Evolutionary conservation across 2,888 invertebrate species (phyloP).

Genomic region (Matsumyia berberina): DNA sequence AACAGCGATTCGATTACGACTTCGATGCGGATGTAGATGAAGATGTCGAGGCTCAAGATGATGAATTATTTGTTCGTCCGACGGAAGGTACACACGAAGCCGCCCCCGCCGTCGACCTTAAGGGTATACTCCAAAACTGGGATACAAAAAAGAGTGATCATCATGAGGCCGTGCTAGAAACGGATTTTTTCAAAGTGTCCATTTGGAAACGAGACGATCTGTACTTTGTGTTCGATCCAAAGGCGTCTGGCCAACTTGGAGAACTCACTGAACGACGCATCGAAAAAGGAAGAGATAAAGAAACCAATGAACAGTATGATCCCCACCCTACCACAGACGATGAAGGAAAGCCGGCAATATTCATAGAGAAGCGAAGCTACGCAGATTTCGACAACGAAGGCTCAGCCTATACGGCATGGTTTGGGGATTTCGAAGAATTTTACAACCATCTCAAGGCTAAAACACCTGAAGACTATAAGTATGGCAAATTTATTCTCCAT

Average conservation of each 20-base stretch:
- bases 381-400: slow-evolving; percentile 79
- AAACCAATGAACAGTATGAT: too few species aligned
- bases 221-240: slow-evolving; percentile 87
- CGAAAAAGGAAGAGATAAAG: slow-evolving; percentile 78
- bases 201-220: slow-evolving; percentile 86
- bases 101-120: slow-evolving; percentile 30
- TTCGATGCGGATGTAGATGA: slow-evolving; percentile 7
- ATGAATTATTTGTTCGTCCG: slow-evolving; percentile 45
- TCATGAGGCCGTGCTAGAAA: slow-evolving; percentile 69
- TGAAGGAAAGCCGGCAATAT: too few species aligned
- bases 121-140: slow-evolving; percentile 57
- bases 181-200: slow-evolving; percentile 80
- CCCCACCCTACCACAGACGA: too few species aligned
- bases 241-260: slow-evolving; percentile 86
- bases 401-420: slow-evolving; percentile 77
- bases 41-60: slow-evolving; percentile 53
- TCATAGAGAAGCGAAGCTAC: slow-evolving; percentile 57
- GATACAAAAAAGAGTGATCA: slow-evolving; percentile 39
- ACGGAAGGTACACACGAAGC: background rate
- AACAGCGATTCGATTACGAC: background rate
- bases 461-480: slow-evolving; percentile 64
- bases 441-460: slow-evolving; percentile 69
- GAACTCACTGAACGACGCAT: slow-evolving; percentile 78
- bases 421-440: slow-evolving; percentile 64
- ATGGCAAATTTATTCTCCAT: slow-evolving; percentile 67